Conservation (phyloP, 1,140 invertebrate genomes). For the Halotydeus destructor region DNA sequence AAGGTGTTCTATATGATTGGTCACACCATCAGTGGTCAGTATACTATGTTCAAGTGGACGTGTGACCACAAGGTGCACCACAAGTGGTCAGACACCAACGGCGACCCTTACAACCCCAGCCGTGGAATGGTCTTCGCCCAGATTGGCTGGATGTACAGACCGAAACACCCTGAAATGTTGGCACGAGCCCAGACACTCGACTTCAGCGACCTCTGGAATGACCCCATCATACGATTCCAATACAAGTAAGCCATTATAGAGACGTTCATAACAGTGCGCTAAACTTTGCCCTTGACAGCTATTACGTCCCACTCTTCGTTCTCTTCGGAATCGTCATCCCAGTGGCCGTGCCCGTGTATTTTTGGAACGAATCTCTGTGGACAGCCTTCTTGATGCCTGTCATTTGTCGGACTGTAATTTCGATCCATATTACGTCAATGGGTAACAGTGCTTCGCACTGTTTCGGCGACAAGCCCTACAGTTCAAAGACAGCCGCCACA, state of each 20-base stretch:
- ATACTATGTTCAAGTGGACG: no score
- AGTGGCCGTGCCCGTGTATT: conserved; percentile 51
- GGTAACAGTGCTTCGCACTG: conserved; percentile 30
- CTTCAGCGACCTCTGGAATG: conserved; percentile 9
- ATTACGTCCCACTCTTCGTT: conserved; percentile 59
- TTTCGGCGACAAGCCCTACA: conserved; percentile 51
- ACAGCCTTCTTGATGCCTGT: conserved; percentile 5
- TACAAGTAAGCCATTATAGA: no score
- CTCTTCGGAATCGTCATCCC: conserved; percentile 63
- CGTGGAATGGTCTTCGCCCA: conserved; percentile 91
- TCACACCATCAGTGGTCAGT: no score
- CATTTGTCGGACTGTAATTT: conserved; percentile 2
- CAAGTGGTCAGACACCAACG: conserved; percentile 85
- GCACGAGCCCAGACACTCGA: conserved; percentile 8
- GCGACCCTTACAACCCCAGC: conserved; percentile 83
- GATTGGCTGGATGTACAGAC: conserved; percentile 50
- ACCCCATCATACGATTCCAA: conserved; percentile 15
- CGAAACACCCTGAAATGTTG: conserved; percentile 15
- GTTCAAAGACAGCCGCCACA: conserved; percentile 32
- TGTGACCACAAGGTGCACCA: conserved; percentile 88
- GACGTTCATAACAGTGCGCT: no score
- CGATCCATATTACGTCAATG: conserved; percentile 70
- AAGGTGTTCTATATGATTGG: no score
- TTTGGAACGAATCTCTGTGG: conserved; percentile 55
- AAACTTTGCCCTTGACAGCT: no score